A percentile compares a stretch with the other conserved stretches of the same genome.
phyloP scores from a whole-genome alignment of 1,140 invertebrate species.

The Drosophila carrolli region DNA sequence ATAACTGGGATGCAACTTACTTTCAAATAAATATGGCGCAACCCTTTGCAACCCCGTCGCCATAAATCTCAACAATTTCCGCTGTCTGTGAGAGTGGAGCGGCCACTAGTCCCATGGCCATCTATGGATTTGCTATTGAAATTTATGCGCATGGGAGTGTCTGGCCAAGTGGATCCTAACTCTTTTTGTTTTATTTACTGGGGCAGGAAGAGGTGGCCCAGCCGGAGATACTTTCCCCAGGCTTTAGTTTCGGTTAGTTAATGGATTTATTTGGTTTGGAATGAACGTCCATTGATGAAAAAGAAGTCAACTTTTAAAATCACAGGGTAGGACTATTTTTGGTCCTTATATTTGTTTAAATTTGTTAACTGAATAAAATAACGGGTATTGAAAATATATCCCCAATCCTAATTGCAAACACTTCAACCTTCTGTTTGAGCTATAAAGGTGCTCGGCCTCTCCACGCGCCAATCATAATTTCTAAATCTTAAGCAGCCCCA shows the following conservation, averaged over 20 bases:
- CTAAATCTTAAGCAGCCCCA: slow-evolving; percentile 58
- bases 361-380: no score
- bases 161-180: slow-evolving; percentile 44
- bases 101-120: slow-evolving; percentile 10
- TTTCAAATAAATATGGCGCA: slow-evolving; percentile 73
- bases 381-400: no score
- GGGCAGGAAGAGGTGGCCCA: slow-evolving; percentile 24
- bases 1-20: slow-evolving; percentile 54
- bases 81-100: slow-evolving; percentile 42
- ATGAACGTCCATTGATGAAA: neutral
- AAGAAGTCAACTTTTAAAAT: neutral
- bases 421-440: slow-evolving; percentile 16
- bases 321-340: neutral
- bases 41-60: slow-evolving; percentile 54
- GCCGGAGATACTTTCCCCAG: slow-evolving; percentile 28
- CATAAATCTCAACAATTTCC: slow-evolving; percentile 80
- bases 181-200: slow-evolving; percentile 68
- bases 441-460: slow-evolving; percentile 6
- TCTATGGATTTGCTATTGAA: slow-evolving; percentile 61
- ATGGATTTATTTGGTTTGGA: slow-evolving; percentile 29
- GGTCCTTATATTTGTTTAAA: no score
- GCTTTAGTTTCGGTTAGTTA: slow-evolving; percentile 20
- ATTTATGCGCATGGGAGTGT: slow-evolving; percentile 65
- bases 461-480: slow-evolving; percentile 64
- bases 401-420: slow-evolving; percentile 17